Evolutionary conservation across 1,140 invertebrate genomes (phyloP).

Genomic region (Anthonomus grandis): DNA sequence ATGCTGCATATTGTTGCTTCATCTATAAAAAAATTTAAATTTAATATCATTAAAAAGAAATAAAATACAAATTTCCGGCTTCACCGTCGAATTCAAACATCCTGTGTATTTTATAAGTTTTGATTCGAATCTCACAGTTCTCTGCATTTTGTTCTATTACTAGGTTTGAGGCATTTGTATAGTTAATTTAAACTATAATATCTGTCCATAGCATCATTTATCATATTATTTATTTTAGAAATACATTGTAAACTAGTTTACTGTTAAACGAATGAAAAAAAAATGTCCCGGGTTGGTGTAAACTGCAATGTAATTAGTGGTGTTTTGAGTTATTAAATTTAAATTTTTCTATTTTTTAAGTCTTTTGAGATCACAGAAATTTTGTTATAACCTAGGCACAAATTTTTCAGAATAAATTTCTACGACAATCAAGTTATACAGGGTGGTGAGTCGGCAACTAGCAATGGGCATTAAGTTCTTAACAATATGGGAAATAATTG

Average conservation of each 20-base stretch:
- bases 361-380: constrained; percentile 7
- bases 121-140: constrained; percentile 1
- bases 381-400: background rate
- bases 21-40: background rate
- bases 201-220: constrained; percentile 27
- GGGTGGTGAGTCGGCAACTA: too few relatives aligned
- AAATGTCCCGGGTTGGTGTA: constrained; percentile 42
- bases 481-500: too few relatives aligned
- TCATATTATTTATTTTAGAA: constrained; percentile 30
- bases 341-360: constrained; percentile 10
- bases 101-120: background rate
- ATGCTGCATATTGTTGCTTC: too few relatives aligned
- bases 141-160: constrained; percentile 14
- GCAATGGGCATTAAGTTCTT: too few relatives aligned
- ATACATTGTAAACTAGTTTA: constrained; percentile 28
- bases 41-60: background rate
- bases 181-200: constrained; percentile 30
- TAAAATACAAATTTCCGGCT: background rate
- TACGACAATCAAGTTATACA: constrained; percentile 1
- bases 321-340: constrained; percentile 16
- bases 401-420: background rate
- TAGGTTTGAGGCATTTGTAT: constrained; percentile 12
- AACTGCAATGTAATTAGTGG: constrained; percentile 20
- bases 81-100: background rate
- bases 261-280: constrained; percentile 36